Conservation (phyloP, 1,140 invertebrate genomes). For the Drosophila saltans region DNA sequence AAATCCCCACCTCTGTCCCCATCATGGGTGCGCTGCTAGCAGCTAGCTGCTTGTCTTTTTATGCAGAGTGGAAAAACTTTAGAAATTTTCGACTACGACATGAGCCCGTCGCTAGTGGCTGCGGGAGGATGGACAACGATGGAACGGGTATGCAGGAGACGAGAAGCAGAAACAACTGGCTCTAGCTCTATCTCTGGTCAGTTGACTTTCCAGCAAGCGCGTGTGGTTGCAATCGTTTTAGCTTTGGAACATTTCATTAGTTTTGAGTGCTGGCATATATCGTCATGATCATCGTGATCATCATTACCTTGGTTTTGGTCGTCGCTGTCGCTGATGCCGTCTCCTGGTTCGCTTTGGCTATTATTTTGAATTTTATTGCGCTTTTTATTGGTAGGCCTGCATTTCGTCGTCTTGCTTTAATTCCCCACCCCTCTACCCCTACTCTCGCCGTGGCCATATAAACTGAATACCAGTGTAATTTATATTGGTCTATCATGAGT, state of each 20-base stretch:
- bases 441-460: slow-evolving; percentile 50
- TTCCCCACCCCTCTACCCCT: background rate
- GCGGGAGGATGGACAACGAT: slow-evolving; percentile 24
- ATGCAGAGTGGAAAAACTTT: slow-evolving; percentile 47
- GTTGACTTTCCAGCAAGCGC: slow-evolving; percentile 55
- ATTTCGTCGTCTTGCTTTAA: slow-evolving; percentile 43
- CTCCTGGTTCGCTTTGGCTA: slow-evolving; percentile 63
- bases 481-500: slow-evolving; percentile 54
- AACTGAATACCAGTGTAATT: slow-evolving; percentile 72
- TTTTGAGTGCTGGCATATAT: slow-evolving; percentile 81
- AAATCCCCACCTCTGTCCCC: slow-evolving; percentile 12
- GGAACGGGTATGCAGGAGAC: slow-evolving; percentile 26
- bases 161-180: background rate
- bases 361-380: slow-evolving; percentile 81
- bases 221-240: slow-evolving; percentile 75
- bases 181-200: slow-evolving; percentile 44
- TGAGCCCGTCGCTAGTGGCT: slow-evolving; percentile 59
- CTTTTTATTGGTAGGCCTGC: slow-evolving; percentile 72
- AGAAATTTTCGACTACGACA: slow-evolving; percentile 62
- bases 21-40: background rate
- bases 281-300: slow-evolving; percentile 40
- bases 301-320: background rate
- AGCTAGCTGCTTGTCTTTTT: slow-evolving; percentile 64
- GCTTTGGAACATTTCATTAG: slow-evolving; percentile 80
- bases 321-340: slow-evolving; percentile 43